phyloP scores from a whole-genome alignment of 2,113 vertebrate genomes.

The Sclerurus mexicanus region DNA sequence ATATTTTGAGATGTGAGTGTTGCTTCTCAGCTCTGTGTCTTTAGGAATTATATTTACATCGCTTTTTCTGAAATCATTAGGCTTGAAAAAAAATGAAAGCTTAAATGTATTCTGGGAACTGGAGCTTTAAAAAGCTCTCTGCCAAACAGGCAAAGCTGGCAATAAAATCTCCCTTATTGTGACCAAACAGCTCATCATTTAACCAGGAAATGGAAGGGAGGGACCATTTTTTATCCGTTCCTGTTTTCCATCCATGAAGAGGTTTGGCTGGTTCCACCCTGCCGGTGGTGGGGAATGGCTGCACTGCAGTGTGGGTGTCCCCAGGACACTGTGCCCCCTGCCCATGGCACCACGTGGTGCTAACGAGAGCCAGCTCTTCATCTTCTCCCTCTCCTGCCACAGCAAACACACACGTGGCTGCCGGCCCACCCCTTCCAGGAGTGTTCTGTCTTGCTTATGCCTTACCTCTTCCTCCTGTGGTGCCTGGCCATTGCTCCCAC shows the following conservation, averaged over 20 bases:
- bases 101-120: not conserved
- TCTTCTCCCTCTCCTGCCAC: not conserved
- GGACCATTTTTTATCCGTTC: not conserved
- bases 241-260: not conserved
- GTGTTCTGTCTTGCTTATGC: not conserved
- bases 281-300: not conserved
- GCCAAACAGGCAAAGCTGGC: not conserved
- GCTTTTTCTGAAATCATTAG: not conserved
- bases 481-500: not conserved
- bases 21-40: not conserved
- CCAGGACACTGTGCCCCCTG: not conserved
- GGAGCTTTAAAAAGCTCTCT: not conserved
- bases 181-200: not conserved
- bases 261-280: not conserved
- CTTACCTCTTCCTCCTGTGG: not conserved
- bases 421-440: not conserved
- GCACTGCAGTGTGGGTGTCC: not conserved
- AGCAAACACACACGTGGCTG: fast-evolving
- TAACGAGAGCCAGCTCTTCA: not conserved
- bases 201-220: not conserved
- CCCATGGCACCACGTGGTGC: fast-evolving
- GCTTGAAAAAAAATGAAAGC: not conserved
- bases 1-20: not conserved
- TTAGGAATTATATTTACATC: not conserved
- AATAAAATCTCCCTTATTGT: not conserved